These are phyloP conservation scores for Catamblyrhynchus diadema DNA, from an alignment of 2,797 vertebrate genomes.

Conservation along the genomic window DNA sequence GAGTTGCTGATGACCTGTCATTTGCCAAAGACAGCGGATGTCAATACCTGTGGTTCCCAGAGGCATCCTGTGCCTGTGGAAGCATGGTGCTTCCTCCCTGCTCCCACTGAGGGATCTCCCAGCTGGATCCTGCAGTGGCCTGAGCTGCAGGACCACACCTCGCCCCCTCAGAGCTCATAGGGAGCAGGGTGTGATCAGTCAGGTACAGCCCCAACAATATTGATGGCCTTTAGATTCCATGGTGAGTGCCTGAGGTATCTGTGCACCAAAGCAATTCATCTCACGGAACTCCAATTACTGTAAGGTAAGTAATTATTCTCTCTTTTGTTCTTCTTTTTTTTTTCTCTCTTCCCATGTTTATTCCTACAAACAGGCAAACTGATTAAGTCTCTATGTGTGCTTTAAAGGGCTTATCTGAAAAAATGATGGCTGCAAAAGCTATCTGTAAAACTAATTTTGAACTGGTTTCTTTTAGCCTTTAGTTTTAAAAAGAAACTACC, in stretches of 20 bases:
- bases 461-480: background rate
- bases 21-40: background rate
- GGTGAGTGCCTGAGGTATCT: background rate
- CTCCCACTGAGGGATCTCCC: background rate
- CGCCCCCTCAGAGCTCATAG: rapidly evolving
- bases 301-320: conserved; percentile 32
- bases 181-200: background rate
- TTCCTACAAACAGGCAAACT: background rate
- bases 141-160: background rate
- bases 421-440: background rate
- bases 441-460: background rate
- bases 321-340: background rate
- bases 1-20: conserved; percentile 14
- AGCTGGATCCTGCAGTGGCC: background rate
- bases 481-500: background rate
- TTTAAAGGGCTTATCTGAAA: background rate
- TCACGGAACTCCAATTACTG: background rate
- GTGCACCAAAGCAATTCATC: background rate
- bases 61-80: background rate
- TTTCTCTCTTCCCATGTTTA: background rate
- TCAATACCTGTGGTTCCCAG: background rate
- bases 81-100: background rate
- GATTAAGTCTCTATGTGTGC: background rate
- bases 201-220: background rate
- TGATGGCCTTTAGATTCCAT: background rate